phyloP scores from a whole-genome alignment of 2,113 vertebrate species.

The Scopus umbretta region DNA sequence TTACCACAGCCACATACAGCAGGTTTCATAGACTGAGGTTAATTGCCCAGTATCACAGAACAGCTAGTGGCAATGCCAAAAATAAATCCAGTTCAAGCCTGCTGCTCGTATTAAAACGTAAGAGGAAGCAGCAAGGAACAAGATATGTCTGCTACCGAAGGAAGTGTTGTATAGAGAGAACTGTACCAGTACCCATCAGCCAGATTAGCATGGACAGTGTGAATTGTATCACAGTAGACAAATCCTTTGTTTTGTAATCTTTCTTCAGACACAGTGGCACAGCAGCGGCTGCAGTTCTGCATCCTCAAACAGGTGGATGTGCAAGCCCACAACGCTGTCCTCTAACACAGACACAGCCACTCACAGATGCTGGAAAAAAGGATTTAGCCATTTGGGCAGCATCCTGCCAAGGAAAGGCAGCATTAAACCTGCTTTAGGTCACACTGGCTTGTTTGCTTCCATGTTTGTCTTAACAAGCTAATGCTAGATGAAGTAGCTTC shows the following conservation, averaged over 20 bases:
- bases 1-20: neutral
- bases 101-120: neutral
- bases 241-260: neutral
- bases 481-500: neutral
- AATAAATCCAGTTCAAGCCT: neutral
- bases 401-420: neutral
- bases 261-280: neutral
- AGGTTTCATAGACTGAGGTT: neutral
- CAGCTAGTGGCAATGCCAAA: neutral
- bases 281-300: neutral
- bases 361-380: neutral
- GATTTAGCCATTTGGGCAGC: neutral
- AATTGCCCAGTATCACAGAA: neutral
- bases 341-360: neutral
- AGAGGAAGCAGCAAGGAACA: neutral
- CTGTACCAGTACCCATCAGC: neutral
- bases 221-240: neutral
- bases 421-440: neutral
- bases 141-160: neutral
- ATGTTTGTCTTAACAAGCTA: neutral
- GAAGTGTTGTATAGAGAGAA: neutral
- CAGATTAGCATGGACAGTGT: neutral
- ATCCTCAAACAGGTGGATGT: neutral
- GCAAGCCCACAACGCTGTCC: neutral
- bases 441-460: neutral